A percentile compares a stretch with the other conserved stretches of the same genome.
These are phyloP conservation scores for Jordanella pulchra DNA, from an alignment of 2,797 vertebrate species.

Conservation along the genomic window DNA sequence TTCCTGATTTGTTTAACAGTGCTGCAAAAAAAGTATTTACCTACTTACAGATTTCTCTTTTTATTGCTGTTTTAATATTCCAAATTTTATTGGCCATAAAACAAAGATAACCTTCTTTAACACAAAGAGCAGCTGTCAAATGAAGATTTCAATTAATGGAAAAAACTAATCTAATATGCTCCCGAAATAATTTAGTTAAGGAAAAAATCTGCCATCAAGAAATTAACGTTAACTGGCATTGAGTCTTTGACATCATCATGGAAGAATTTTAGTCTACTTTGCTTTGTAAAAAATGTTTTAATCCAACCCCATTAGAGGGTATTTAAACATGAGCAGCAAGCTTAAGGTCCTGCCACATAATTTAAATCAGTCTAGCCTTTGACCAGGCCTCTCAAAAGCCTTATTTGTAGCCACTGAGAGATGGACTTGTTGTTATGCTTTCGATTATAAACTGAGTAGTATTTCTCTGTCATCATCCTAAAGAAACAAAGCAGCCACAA, in stretches of 20 bases:
- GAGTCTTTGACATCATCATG: background rate
- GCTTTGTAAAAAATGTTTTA: background rate
- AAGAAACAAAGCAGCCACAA: background rate
- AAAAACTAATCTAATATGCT: no score
- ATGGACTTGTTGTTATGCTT: background rate
- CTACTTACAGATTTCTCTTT: background rate
- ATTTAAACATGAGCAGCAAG: no score
- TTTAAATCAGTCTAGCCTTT: background rate
- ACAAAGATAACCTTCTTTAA: background rate
- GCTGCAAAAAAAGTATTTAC: background rate
- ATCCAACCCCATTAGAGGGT: no score
- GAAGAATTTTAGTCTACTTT: background rate
- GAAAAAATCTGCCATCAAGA: no score
- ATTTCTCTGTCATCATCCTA: background rate
- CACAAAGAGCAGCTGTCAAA: background rate
- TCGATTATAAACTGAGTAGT: background rate
- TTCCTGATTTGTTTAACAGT: conserved; percentile 8
- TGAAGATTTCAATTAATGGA: background rate
- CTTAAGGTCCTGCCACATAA: background rate
- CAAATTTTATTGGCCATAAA: background rate
- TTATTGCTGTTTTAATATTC: background rate
- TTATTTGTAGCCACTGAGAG: background rate
- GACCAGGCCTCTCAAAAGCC: background rate
- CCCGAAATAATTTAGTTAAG: no score
- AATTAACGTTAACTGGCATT: background rate